phyloP scores from a whole-genome alignment of 2,113 vertebrate species.

The Oreochromis niloticus region DNA sequence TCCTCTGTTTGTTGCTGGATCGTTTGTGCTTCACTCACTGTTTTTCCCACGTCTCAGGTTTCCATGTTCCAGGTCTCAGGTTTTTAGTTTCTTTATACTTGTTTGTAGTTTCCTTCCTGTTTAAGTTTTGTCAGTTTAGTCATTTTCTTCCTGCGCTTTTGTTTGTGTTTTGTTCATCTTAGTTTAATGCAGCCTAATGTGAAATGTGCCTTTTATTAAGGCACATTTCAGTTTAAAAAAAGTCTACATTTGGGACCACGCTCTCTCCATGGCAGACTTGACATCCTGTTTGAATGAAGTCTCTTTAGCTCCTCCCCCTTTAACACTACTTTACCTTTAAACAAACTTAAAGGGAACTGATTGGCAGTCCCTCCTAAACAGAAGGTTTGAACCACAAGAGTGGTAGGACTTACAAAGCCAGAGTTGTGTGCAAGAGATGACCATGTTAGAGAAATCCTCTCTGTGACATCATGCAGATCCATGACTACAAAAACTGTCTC shows the following conservation, averaged over 20 bases:
- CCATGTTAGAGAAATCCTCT: neutral
- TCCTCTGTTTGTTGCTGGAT: neutral
- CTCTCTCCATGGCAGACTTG: neutral
- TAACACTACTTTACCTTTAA: neutral
- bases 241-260: neutral
- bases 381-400: neutral
- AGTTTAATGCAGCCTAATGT: too few relatives aligned
- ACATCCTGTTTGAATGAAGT: neutral
- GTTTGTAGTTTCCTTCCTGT: neutral
- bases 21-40: neutral
- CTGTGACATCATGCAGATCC: neutral
- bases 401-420: accelerated
- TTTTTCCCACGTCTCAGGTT: neutral
- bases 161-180: neutral
- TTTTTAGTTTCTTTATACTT: neutral
- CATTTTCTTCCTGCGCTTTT: neutral
- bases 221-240: accelerated
- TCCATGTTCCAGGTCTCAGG: neutral
- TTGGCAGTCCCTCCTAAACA: neutral
- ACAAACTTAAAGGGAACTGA: neutral
- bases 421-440: neutral
- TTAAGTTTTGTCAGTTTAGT: neutral
- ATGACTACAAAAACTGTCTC: neutral
- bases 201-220: too few relatives aligned
- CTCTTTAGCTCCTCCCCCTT: neutral